Evolutionary conservation across 2,888 invertebrate species (phyloP), one percentile per base, ranked within the genome.

Genomic region (Amphimallon solstitiale): DNA sequence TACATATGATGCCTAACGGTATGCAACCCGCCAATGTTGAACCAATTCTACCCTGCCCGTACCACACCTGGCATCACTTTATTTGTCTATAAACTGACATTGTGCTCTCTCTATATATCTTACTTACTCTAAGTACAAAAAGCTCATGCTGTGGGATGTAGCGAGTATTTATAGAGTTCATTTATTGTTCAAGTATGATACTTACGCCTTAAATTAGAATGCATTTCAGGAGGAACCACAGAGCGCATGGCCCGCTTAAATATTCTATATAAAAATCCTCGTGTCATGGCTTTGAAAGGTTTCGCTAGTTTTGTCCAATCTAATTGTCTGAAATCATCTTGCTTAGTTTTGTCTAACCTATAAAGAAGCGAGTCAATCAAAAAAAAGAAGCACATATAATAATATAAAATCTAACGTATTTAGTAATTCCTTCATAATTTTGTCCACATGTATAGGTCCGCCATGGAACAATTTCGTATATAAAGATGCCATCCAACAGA

Each of bases 271-370:
- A 64, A 35, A 48, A 56, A 64, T 2, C 3, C 12, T 14, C 45
- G 37, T 1, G 65, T 66, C 2, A 43, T n/a, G 61, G 29, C 12
- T 34, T 51, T 29, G 29, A 66, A 66, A 7, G 38, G 40, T 21
- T 45, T 19, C 9, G 61, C 49, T 46, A 66, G 29, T 19, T 66
- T 23, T 15, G 9, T 14, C 65, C 65, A 66, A 52, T 66, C 46
- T 23, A 66, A 12, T 19, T 23, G 14, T 37, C 51, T 60, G 29
- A 45, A 60, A 34, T 66, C 65, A 43, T 35, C 37, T 45, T 38
- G 35, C 4, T 45, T 29, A 14, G 15, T 19, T 29, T n/a, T 35
- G 12, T 59, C 43, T 17, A 66, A 52, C n/a, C 65, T 66, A 37
- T 6, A 51, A 35, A 23, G 7, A 59, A 49, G 38, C n/a, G 9